Evolutionary conservation across 2,797 vertebrate genomes (phyloP).

Genomic region (Megaceryle alcyon): DNA sequence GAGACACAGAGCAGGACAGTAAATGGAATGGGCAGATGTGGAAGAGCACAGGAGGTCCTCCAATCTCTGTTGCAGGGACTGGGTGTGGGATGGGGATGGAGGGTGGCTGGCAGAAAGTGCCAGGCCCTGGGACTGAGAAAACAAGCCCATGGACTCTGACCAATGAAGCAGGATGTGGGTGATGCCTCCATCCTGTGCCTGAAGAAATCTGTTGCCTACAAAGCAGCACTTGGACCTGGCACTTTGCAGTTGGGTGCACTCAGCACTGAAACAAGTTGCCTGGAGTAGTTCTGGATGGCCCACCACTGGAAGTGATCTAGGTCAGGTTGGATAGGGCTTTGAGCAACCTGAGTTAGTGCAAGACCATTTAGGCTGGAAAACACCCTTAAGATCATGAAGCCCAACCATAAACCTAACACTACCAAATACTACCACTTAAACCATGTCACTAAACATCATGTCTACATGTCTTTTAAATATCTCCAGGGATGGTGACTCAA

Average conservation of each 20-base stretch:
- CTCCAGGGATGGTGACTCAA: neutral
- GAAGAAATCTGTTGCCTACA: neutral
- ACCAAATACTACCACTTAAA: neutral
- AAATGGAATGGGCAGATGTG: rapidly evolving
- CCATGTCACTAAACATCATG: rapidly evolving
- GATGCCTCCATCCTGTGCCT: neutral
- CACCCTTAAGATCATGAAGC: neutral
- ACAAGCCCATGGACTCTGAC: rapidly evolving
- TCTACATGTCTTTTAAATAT: neutral
- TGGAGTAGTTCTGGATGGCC: neutral
- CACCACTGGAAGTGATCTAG: neutral
- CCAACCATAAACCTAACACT: neutral
- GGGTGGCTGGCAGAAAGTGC: neutral
- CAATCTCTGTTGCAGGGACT: neutral
- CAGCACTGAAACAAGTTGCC: neutral
- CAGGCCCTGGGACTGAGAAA: neutral
- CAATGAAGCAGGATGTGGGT: neutral
- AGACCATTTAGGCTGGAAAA: neutral
- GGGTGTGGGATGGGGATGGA: neutral
- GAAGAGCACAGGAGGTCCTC: neutral
- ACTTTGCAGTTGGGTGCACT: neutral
- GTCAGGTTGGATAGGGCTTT: neutral
- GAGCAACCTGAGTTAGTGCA: neutral
- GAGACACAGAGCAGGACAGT: neutral
- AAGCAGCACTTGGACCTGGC: neutral